These are phyloP conservation scores for Varanus komodoensis DNA, from an alignment of 2,113 vertebrate genomes.

Conservation along the genomic window DNA sequence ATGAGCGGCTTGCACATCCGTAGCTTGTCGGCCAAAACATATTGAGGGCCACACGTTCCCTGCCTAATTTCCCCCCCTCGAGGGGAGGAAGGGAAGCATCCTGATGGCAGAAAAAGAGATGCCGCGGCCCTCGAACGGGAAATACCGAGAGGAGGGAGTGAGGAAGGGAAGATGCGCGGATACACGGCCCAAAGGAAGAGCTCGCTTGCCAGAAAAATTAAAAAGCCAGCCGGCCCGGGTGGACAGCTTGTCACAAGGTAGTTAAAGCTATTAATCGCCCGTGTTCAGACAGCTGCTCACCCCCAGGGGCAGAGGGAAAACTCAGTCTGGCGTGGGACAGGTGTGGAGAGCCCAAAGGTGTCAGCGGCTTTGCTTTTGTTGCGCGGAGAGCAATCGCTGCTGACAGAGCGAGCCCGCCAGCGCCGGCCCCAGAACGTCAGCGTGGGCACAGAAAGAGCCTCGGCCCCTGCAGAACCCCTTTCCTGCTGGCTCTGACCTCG, in stretches of 20 bases:
- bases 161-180: background rate
- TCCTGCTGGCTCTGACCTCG: background rate
- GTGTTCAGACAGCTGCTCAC: background rate
- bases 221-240: no score
- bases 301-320: background rate
- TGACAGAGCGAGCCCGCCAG: background rate
- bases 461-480: no score
- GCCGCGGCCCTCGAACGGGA: no score
- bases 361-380: background rate
- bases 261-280: slow-evolving; percentile 6
- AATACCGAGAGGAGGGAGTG: background rate
- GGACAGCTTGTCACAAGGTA: slow-evolving; percentile 13
- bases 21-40: no score
- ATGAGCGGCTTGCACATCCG: no score
- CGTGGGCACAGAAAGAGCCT: background rate
- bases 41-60: no score
- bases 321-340: background rate
- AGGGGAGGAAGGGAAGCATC: background rate
- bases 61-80: no score
- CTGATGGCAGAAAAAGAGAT: background rate
- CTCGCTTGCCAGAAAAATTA: background rate
- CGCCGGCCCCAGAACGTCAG: slow-evolving; percentile 25
- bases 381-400: background rate
- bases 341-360: background rate
- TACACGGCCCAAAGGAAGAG: no score